Conservation (phyloP, 2,888 invertebrate genomes). For the Biston betularia region DNA sequence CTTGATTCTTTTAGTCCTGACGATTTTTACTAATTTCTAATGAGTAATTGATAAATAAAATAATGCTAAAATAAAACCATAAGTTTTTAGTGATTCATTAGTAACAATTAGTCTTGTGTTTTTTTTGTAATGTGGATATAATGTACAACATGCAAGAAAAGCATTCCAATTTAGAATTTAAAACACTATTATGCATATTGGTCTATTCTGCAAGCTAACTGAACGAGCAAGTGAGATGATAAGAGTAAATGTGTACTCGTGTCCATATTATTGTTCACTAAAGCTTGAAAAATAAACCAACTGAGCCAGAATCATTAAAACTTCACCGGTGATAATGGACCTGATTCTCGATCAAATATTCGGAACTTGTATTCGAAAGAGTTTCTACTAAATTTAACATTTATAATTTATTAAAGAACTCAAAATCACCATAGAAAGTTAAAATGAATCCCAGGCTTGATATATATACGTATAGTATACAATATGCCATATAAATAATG, state of each 20-base stretch:
- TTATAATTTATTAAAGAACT: background rate
- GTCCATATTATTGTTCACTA: too few relatives aligned
- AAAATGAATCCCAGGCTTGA: background rate
- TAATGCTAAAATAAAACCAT: background rate
- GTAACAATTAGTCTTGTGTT: background rate
- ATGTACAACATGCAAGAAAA: conserved; percentile 8
- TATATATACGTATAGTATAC: too few relatives aligned
- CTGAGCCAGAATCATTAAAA: too few relatives aligned
- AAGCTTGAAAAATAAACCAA: too few relatives aligned
- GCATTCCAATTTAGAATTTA: background rate
- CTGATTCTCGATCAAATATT: too few relatives aligned
- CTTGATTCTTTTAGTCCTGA: too few relatives aligned
- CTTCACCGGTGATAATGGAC: too few relatives aligned
- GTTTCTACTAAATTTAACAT: too few relatives aligned
- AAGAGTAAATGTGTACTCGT: too few relatives aligned
- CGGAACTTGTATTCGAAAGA: too few relatives aligned
- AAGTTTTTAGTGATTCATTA: background rate
- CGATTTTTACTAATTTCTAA: background rate
- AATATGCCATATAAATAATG: conserved; percentile 2
- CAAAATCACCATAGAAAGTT: background rate
- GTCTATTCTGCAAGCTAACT: too few relatives aligned
- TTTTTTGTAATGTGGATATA: background rate
- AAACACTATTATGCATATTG: background rate
- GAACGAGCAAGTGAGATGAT: too few relatives aligned
- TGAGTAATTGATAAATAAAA: background rate